These are phyloP conservation scores for Regulus satrapa DNA, from an alignment of 2,113 vertebrate species.

Conservation along the genomic window DNA sequence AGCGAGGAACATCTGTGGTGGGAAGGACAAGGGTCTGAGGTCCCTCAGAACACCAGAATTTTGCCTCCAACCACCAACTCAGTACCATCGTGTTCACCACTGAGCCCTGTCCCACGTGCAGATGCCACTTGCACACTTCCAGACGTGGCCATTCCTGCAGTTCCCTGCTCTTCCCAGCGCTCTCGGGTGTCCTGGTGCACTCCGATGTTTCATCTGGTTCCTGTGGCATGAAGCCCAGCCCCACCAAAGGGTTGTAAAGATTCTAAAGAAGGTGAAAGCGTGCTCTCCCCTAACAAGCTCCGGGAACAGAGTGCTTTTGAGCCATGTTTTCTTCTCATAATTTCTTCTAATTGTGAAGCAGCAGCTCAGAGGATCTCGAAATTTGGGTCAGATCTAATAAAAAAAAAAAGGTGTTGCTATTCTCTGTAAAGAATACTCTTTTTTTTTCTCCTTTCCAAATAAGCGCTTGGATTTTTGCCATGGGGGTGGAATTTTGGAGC, in stretches of 20 bases:
- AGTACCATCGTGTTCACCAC: neutral
- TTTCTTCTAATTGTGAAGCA: neutral
- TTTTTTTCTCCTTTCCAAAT: neutral
- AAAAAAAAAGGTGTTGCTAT: neutral
- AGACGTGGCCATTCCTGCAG: neutral
- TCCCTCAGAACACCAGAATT: neutral
- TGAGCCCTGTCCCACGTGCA: neutral
- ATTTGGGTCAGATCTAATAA: neutral
- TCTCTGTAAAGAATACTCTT: neutral
- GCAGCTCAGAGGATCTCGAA: neutral
- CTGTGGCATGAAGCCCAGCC: neutral
- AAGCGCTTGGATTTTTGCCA: neutral
- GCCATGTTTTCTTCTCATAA: neutral
- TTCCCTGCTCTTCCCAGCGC: rapidly evolving
- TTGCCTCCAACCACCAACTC: rapidly evolving
- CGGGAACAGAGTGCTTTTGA: neutral
- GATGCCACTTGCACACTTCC: neutral
- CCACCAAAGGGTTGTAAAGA: neutral
- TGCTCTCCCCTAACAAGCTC: neutral
- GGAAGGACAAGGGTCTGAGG: neutral
- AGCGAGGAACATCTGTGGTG: neutral
- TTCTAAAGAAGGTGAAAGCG: neutral
- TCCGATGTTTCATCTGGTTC: neutral
- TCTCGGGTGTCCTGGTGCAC: neutral
- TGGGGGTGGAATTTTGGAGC: neutral